Base-by-base conservation (phyloP, 2,888 invertebrate genomes). In the Heliconius hortense region DNA sequence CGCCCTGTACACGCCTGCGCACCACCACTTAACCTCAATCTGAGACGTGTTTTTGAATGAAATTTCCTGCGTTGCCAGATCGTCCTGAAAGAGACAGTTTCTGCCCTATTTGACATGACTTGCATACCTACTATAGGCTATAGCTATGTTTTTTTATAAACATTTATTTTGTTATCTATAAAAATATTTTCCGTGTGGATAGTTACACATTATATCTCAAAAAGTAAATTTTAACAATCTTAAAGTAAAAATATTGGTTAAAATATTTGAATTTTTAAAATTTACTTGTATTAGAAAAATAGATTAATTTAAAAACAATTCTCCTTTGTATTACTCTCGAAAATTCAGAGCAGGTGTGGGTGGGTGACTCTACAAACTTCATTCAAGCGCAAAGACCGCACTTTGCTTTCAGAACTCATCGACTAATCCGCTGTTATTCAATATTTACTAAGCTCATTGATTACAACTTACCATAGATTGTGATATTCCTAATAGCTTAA, bases 31-130 rank as follows among this genome's bases (percentile, higher is more conserved):
- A 93, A 92, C 93, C 93, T 92, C 91, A 92, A 92, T 92, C 87
- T 87, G 85, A 88, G 88, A 88, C 90, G 88, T 91, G 91, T 93
- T 93, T 89, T 93, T 93, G 92, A 94, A 94, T 93, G 92, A 93
- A 92, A 90, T 88, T 89, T 68, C 56, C 62, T 72, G 68, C 72
- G 75, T 68, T 43, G 67, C 70, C 71, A 53, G 64, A 74, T 76
- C 60, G 64, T 66, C 62, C 53, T 39, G 63, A 72, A 72, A 72
- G 72, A 67, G 72, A 74, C 63, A 63, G 35, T 43, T 31, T 70
- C 31, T 39, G 53, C 15, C 35, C 24, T 53, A 43, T 56, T 66
- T 74, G 15, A 28, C 31, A 62, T 68, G 24, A 68, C 31, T 18
- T 7, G 18, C 39, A 26, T 66, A 62, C 48, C n/a, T 56, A 21